Percentiles rank a stretch among this genome's conserved stretches.
Conservation (phyloP, 2,797 vertebrate genomes). For the Takifugu ocellatus region DNA sequence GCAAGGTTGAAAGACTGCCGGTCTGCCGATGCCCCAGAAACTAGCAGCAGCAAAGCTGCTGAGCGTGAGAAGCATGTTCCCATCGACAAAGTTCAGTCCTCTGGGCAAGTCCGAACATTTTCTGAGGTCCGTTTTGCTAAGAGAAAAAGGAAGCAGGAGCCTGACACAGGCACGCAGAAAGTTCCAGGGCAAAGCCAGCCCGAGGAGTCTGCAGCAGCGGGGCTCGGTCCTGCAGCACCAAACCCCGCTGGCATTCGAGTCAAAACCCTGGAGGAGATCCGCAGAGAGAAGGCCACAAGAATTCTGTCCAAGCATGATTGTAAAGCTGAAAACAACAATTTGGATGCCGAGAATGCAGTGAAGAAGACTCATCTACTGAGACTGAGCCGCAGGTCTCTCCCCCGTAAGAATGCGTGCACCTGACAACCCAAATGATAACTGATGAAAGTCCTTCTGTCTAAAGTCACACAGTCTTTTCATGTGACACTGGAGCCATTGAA, state of each 20-base stretch:
- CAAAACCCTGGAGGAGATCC: slow-evolving; percentile 93
- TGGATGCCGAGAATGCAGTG: slow-evolving; percentile 13
- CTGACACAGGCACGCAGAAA: slow-evolving; percentile 11
- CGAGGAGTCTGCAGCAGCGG: background rate
- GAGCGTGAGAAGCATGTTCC: slow-evolving; percentile 46
- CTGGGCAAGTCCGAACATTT: slow-evolving; percentile 69
- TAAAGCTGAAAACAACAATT: slow-evolving; percentile 1
- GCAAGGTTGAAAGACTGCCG: slow-evolving; percentile 48
- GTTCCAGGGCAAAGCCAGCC: slow-evolving; percentile 6
- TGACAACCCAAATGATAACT: background rate
- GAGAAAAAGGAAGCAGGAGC: slow-evolving; percentile 71
- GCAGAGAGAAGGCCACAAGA: slow-evolving; percentile 85
- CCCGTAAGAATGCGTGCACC: slow-evolving; percentile 48
- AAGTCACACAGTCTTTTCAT: background rate
- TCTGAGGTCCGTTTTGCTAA: slow-evolving; percentile 80
- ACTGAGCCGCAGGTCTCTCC: slow-evolving; percentile 64
- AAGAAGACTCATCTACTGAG: slow-evolving; percentile 61
- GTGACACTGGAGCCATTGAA: background rate
- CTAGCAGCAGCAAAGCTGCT: slow-evolving; percentile 2
- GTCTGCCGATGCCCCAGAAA: slow-evolving; percentile 28
- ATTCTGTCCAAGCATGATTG: slow-evolving; percentile 58
- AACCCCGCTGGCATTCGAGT: slow-evolving; percentile 69
- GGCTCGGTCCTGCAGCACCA: background rate
- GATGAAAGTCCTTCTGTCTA: background rate
- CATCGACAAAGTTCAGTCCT: slow-evolving; percentile 36